Evolutionary conservation across 1,140 invertebrate species (phyloP).

Genomic region (Orussus abietinus): DNA sequence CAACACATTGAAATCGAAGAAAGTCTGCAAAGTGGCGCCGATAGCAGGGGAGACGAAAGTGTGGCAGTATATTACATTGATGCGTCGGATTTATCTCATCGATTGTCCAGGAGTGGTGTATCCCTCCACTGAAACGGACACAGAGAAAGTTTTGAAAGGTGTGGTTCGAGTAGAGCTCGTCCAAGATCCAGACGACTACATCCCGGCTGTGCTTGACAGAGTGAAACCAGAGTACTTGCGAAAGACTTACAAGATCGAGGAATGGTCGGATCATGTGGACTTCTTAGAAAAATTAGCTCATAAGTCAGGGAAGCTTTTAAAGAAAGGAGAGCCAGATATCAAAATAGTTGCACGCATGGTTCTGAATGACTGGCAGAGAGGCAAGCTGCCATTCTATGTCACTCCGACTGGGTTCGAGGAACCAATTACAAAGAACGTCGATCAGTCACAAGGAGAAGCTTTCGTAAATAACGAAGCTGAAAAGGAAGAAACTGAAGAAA

Average conservation of each 20-base stretch:
- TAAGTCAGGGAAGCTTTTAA: constrained; percentile 84
- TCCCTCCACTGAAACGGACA: constrained; percentile 86
- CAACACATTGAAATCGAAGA: constrained; percentile 91
- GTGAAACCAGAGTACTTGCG: constrained; percentile 86
- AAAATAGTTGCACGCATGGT: constrained; percentile 88
- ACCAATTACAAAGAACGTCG: constrained; percentile 51
- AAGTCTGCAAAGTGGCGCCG: constrained; percentile 97
- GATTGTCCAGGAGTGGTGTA: constrained; percentile 99
- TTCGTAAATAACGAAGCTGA: too few relatives aligned
- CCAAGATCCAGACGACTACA: constrained; percentile 92
- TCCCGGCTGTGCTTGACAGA: constrained; percentile 78
- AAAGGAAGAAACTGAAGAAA: constrained; percentile 23
- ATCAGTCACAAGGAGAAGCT: constrained; percentile 15
- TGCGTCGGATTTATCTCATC: constrained; percentile 95
- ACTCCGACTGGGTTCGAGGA: constrained; percentile 74
- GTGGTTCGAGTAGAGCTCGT: constrained; percentile 95
- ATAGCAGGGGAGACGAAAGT: constrained; percentile 99
- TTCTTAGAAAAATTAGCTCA: constrained; percentile 90
- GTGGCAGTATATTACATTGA: constrained; percentile 99
- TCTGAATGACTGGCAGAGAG: constrained; percentile 98
- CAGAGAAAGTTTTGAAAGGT: constrained; percentile 94
- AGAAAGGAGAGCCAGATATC: constrained; percentile 94
- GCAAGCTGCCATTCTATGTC: constrained; percentile 93
- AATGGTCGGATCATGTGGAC: constrained; percentile 77
- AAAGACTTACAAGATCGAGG: constrained; percentile 86